These are phyloP conservation scores for Ecliptopera silaceata DNA, from an alignment of 2,888 invertebrate species.

Conservation along the genomic window DNA sequence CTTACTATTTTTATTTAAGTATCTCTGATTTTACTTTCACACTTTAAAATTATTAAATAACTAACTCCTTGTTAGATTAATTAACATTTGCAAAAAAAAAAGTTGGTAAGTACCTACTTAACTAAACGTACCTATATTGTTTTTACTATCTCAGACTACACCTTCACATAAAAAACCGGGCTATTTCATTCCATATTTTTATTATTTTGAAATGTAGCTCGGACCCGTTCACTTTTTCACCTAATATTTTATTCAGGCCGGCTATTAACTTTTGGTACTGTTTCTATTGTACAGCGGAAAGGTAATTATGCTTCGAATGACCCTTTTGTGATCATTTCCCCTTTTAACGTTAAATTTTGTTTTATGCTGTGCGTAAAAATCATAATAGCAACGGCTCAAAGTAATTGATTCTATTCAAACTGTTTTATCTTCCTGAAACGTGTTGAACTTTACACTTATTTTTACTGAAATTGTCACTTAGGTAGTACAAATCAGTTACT, in stretches of 20 bases:
- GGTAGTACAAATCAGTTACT: too few species aligned
- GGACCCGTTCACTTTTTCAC: slow-evolving; percentile 27
- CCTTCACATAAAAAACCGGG: too few species aligned
- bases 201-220: neutral
- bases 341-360: slow-evolving; percentile 34
- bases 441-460: slow-evolving; percentile 3
- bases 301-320: slow-evolving; percentile 48
- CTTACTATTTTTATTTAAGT: too few species aligned
- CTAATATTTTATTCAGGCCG: slow-evolving; percentile 36
- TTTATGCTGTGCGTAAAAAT: slow-evolving; percentile 36
- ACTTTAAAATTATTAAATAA: too few species aligned
- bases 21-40: too few species aligned
- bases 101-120: too few species aligned
- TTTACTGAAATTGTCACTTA: neutral
- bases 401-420: slow-evolving; percentile 28
- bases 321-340: slow-evolving; percentile 45
- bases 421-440: slow-evolving; percentile 18
- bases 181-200: too few species aligned
- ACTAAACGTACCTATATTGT: too few species aligned
- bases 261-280: slow-evolving; percentile 47
- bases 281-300: slow-evolving; percentile 48
- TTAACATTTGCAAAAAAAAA: too few species aligned
- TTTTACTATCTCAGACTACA: too few species aligned
- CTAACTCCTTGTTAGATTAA: too few species aligned
- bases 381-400: slow-evolving; percentile 27